phyloP scores from a whole-genome alignment of 1,140 invertebrate species.

The Chlorops oryzae region DNA sequence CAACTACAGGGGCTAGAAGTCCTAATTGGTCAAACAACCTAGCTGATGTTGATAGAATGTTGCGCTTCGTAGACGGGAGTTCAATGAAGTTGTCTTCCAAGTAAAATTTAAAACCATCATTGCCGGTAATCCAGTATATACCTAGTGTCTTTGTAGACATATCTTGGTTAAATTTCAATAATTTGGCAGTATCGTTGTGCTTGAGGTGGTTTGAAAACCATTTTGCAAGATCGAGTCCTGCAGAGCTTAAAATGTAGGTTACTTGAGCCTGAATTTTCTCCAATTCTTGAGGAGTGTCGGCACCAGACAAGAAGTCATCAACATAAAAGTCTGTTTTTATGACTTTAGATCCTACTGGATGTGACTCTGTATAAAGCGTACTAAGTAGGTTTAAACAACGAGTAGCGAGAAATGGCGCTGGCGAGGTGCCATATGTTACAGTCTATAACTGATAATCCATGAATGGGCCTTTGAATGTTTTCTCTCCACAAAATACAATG shows the following conservation, averaged over 20 bases:
- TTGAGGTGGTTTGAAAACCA: no score
- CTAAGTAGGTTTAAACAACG: neutral
- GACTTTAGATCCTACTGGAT: neutral
- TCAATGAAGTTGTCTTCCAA: neutral
- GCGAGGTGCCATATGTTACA: conserved; percentile 1
- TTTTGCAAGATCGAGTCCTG: neutral
- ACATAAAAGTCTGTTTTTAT: neutral
- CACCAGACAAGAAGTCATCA: no score
- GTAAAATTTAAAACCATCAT: neutral
- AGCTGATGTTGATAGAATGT: no score
- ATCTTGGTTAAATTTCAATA: neutral
- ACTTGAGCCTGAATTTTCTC: neutral
- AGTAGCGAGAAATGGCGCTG: conserved; percentile 8
- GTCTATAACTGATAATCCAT: conserved; percentile 12
- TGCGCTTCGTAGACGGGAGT: neutral
- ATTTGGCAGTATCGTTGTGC: no score
- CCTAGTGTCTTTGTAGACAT: neutral
- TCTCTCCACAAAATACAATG: neutral
- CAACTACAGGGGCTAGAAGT: neutral
- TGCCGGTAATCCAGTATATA: neutral
- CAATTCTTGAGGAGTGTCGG: neutral
- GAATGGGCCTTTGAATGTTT: conserved; percentile 38
- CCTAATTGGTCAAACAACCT: neutral
- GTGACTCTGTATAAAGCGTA: neutral
- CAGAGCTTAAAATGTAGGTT: neutral